Evolutionary conservation across 2,113 vertebrate species (phyloP), one percentile per base, ranked within the genome.

Genomic region (Bubo scandiacus): DNA sequence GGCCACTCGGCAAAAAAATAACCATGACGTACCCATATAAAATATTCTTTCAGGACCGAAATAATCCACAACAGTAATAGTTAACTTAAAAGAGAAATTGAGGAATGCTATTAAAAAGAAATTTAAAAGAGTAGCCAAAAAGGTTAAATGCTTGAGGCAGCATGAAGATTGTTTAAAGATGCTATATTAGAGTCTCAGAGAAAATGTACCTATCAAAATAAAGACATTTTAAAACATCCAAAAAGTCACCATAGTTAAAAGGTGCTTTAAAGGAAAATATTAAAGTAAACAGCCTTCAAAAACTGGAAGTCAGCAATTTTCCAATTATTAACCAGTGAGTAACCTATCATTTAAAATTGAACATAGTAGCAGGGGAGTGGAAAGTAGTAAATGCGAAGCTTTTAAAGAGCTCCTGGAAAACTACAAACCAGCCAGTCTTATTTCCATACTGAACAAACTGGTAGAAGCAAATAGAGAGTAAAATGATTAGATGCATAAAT

Each of bases 391-490:
- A 84, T 74, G 42, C 54, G 55, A 86, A 74, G 51, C 80, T 91
- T 95, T 80, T 54, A 67, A 81, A 94, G 91, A 90, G 89, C 83
- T 96, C 59, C 72, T 84, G 91, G 75, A 96, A 95, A 92, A 84
- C 86, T 84, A 51, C 68, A 78, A 91, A 78, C 72, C 59, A 94
- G 88, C n/a, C 88, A 52, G 51, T 38, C 88, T 80, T 83, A 95
- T 95, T 97, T 97, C 83, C 95, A 97, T 96, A 86, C 91, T 84
- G 92, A 92, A 89, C 94, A 90, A 92, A 96, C 92, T 88, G 86
- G 95, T 95, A 91, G 75, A 66, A 91, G 92, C 71, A 94, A 97
- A 95, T 9, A 68, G 74, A 57, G 57, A 79, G 58, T 55, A 83
- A 90, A 92, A 88, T 88, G 11, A 97, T 94, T 80, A 77, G 92